phyloP scores from a whole-genome alignment of 2,888 invertebrate genomes.

The Dynastes grantii region DNA sequence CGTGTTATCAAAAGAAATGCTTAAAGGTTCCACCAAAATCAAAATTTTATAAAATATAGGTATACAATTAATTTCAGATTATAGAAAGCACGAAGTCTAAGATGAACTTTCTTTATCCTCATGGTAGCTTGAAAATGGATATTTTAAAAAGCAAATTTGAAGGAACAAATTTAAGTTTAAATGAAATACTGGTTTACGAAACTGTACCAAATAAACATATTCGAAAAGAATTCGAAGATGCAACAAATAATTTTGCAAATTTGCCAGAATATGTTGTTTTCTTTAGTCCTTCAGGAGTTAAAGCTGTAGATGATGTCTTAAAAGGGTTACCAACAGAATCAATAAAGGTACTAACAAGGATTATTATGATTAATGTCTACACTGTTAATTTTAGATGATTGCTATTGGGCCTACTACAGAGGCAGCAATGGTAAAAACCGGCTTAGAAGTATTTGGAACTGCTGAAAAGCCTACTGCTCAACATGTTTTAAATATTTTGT shows the following conservation, averaged over 20 bases:
- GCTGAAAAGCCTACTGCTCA: slow-evolving; percentile 73
- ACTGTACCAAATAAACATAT: slow-evolving; percentile 72
- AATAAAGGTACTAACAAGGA: slow-evolving; percentile 53
- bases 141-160: slow-evolving; percentile 70
- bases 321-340: slow-evolving; percentile 61
- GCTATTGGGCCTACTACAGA: slow-evolving; percentile 76
- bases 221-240: slow-evolving; percentile 67
- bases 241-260: slow-evolving; percentile 64
- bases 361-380: neutral
- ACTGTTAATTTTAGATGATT: slow-evolving; percentile 67
- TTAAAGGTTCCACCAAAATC: slow-evolving; percentile 64
- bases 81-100: slow-evolving; percentile 65
- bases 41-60: neutral
- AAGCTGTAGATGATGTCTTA: slow-evolving; percentile 70
- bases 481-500: slow-evolving; percentile 70
- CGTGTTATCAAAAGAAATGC: slow-evolving; percentile 71
- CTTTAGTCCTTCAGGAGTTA: slow-evolving; percentile 76
- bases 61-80: slow-evolving; percentile 50
- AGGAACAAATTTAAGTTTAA: slow-evolving; percentile 68
- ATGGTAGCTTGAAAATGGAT: slow-evolving; percentile 74
- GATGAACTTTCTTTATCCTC: slow-evolving; percentile 73
- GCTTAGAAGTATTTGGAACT: slow-evolving; percentile 70
- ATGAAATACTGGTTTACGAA: slow-evolving; percentile 73
- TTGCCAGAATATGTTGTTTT: slow-evolving; percentile 73
- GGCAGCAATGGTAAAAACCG: slow-evolving; percentile 70